These are phyloP conservation scores for Phrynocephalus guinanensis DNA, from an alignment of 2,797 vertebrate species.

Conservation along the genomic window DNA sequence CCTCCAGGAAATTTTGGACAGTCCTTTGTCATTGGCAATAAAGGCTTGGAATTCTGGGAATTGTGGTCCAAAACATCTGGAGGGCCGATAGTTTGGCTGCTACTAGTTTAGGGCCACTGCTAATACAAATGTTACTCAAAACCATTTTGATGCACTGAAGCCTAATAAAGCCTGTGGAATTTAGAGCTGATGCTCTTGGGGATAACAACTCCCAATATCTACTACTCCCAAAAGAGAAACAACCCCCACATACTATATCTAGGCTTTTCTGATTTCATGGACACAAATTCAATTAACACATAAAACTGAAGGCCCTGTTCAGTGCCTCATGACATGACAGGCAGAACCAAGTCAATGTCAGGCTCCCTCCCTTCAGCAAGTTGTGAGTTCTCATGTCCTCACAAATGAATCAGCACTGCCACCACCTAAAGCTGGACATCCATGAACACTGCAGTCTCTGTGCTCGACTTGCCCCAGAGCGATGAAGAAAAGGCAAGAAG, in stretches of 20 bases:
- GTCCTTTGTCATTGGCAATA: too few species aligned
- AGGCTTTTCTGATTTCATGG: background rate
- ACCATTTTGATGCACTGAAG: background rate
- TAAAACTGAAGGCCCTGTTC: constrained; percentile 16
- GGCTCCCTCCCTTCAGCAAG: background rate
- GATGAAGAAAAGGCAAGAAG: background rate
- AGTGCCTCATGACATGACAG: background rate
- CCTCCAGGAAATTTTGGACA: too few species aligned
- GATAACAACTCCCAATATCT: too few species aligned
- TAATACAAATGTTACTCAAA: background rate
- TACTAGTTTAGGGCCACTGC: background rate
- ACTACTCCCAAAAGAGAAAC: too few species aligned
- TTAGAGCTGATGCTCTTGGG: too few species aligned
- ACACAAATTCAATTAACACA: background rate
- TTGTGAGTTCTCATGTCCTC: background rate
- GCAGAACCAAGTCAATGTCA: background rate
- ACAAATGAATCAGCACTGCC: constrained; percentile 46
- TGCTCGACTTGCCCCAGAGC: background rate
- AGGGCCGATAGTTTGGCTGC: too few species aligned
- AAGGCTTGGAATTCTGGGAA: too few species aligned
- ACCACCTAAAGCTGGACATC: background rate
- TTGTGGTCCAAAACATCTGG: too few species aligned
- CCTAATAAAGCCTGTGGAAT: too few species aligned
- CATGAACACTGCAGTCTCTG: constrained; percentile 8
- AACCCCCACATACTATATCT: too few species aligned